A percentile compares a stretch with the other conserved stretches of the same genome.
Evolutionary conservation across 2,888 invertebrate genomes (phyloP).

Genomic region (Phymatocera aterrima): DNA sequence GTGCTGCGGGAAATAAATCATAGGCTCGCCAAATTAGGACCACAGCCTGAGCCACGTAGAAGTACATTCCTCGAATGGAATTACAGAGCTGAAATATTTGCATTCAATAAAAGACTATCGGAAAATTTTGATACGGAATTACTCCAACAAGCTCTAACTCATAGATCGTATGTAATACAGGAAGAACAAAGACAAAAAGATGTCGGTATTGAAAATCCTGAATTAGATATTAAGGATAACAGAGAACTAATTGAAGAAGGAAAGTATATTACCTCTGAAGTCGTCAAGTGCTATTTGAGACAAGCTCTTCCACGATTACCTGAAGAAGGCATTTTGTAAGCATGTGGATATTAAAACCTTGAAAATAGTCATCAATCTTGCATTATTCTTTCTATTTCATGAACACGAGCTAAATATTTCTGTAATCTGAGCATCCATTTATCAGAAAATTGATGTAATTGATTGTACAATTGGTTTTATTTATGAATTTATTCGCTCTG

Average conservation of each 20-base stretch:
- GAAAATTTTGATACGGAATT: slow-evolving; percentile 87
- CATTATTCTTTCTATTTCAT: no score
- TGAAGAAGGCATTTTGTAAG: slow-evolving; percentile 82
- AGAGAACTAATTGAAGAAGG: slow-evolving; percentile 83
- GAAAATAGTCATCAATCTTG: not conserved
- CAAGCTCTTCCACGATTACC: slow-evolving; percentile 85
- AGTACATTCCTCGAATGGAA: slow-evolving; percentile 91
- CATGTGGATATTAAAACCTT: slow-evolving; percentile 27
- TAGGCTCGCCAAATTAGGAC: slow-evolving; percentile 77
- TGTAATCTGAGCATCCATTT: not conserved
- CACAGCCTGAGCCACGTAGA: slow-evolving; percentile 74
- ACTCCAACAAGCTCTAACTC: slow-evolving; percentile 86
- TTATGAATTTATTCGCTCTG: not conserved
- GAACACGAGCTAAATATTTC: no score
- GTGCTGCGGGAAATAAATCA: slow-evolving; percentile 80
- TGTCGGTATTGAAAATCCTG: slow-evolving; percentile 81
- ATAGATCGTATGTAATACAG: slow-evolving; percentile 85
- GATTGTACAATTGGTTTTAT: not conserved
- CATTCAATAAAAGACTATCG: slow-evolving; percentile 89
- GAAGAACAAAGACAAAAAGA: slow-evolving; percentile 83
- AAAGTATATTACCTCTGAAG: slow-evolving; percentile 80
- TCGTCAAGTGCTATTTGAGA: slow-evolving; percentile 83
- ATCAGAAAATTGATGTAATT: not conserved
- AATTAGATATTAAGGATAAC: slow-evolving; percentile 82
- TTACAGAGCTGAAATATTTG: slow-evolving; percentile 89